Evolutionary conservation across 2,888 invertebrate species (phyloP).

Genomic region (Eristalis pertinax): DNA sequence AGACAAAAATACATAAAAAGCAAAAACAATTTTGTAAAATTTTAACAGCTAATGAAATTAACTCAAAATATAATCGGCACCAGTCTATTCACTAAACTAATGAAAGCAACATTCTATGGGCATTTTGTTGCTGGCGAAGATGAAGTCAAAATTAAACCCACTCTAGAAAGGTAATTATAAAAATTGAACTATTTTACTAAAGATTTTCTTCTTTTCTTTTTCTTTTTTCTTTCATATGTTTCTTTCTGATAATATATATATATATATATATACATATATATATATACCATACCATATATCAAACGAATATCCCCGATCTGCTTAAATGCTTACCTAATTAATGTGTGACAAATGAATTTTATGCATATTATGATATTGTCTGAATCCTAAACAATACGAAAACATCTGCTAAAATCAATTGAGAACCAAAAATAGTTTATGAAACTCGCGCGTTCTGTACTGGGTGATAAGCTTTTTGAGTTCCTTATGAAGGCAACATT

Average conservation of each 20-base stretch:
- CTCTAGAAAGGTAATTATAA: constrained; percentile 86
- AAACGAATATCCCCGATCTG: constrained; percentile 19
- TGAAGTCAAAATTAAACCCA: constrained; percentile 92
- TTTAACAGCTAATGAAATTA: constrained; percentile 90
- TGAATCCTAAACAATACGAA: background rate
- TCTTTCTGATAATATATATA: constrained; percentile 73
- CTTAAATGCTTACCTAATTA: constrained; percentile 45
- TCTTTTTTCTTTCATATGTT: constrained; percentile 74
- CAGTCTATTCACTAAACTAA: constrained; percentile 89
- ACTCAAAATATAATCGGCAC: constrained; percentile 89
- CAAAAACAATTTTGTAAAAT: constrained; percentile 76
- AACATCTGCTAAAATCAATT: constrained; percentile 23
- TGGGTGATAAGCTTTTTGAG: constrained; percentile 92
- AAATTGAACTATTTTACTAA: constrained; percentile 75
- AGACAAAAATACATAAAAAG: constrained; percentile 52
- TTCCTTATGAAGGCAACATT: constrained; percentile 95
- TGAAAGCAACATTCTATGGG: constrained; percentile 98
- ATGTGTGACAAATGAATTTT: constrained; percentile 39
- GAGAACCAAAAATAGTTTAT: constrained; percentile 85
- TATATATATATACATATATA: no score
- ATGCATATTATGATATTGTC: background rate
- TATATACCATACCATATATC: constrained; percentile 35
- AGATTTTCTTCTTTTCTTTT: constrained; percentile 75
- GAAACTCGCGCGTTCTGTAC: constrained; percentile 88
- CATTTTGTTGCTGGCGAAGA: constrained; percentile 99